phyloP scores from a whole-genome alignment of 2,113 vertebrate genomes.

The Salvelinus fontinalis region DNA sequence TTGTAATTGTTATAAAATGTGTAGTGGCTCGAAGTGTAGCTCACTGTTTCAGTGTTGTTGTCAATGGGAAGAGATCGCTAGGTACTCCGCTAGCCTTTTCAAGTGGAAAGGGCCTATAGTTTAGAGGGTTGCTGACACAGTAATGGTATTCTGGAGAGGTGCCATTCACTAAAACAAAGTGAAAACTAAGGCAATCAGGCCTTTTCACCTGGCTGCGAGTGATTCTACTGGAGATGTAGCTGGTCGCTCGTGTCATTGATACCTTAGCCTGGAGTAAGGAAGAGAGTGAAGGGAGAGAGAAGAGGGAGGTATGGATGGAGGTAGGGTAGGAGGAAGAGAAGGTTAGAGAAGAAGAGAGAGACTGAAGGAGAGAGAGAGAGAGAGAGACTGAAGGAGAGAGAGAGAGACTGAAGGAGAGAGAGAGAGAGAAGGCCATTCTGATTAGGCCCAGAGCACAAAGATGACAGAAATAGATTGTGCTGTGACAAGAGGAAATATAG shows the following conservation, averaged over 20 bases:
- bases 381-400: too few relatives aligned
- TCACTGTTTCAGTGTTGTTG: too few relatives aligned
- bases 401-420: too few relatives aligned
- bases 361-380: background rate
- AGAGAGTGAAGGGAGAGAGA: too few relatives aligned
- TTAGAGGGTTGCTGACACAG: slow-evolving; percentile 1
- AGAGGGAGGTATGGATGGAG: background rate
- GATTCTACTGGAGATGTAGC: background rate
- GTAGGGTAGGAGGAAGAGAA: background rate
- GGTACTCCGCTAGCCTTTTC: background rate
- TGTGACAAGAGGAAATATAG: slow-evolving; percentile 19
- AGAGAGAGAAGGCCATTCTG: slow-evolving; percentile 26
- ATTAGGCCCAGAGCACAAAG: slow-evolving; percentile 49
- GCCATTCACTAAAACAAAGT: background rate
- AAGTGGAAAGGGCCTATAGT: background rate
- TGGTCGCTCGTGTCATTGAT: background rate
- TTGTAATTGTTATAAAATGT: too few relatives aligned
- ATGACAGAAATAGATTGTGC: slow-evolving; percentile 46
- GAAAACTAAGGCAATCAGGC: background rate
- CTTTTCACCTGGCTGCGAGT: slow-evolving; percentile 27
- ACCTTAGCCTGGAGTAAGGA: background rate
- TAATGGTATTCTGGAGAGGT: background rate
- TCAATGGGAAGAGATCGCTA: too few relatives aligned
- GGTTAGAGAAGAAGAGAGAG: background rate
- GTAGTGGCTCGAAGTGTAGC: too few relatives aligned